Base-by-base conservation (phyloP, 2,888 invertebrate species). In the Mantis religiosa region DNA sequence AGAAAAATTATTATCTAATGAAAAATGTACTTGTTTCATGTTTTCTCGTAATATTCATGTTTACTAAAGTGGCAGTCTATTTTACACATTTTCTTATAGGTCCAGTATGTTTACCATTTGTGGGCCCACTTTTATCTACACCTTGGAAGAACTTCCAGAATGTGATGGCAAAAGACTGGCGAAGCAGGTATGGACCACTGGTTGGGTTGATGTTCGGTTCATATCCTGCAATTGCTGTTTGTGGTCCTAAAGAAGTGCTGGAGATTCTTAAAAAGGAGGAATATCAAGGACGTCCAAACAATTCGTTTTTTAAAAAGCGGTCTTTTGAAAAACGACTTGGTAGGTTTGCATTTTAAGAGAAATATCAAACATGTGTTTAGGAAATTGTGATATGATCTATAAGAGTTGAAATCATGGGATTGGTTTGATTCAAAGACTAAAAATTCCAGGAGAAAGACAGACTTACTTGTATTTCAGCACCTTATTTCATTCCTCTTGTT, bases 191-290 rank as follows among this genome's bases (percentile, higher is more conserved):
- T 82, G 91, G 91, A 7, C 90, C 91, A 3, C 88, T 91, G 71
- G 89, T 91, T 25, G 91, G 91, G 1, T 85, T 90, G 7, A 88
- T 89, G 28, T 28, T 90, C 8, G 91, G 90, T 20, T 81, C 88
- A 14, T 81, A 83, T 25, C 89, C 90, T 1, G 88, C 88, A 27
- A 83, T 91, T n/a, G 90, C 89, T 3, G 89, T 91, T 14, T 90
- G 90, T 83, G 89, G 90, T 4, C 89, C 91, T 27, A 85, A 89
- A 28, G 90, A 90, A 83, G 90, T 90, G 1, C 54, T 89, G 41
- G 91, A 91, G 86, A 89, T 89, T 7, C 87, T 91, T 28, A 28
- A 88, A 28, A 89, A 90, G 28, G 91, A 91, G 15, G 90, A 91
- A 28, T 89, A 90, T 82, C 90, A 90, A 83, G 90, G 90, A 15